Conservation (phyloP, 1,140 invertebrate species). For the Macrotrachela quadricornifera region DNA sequence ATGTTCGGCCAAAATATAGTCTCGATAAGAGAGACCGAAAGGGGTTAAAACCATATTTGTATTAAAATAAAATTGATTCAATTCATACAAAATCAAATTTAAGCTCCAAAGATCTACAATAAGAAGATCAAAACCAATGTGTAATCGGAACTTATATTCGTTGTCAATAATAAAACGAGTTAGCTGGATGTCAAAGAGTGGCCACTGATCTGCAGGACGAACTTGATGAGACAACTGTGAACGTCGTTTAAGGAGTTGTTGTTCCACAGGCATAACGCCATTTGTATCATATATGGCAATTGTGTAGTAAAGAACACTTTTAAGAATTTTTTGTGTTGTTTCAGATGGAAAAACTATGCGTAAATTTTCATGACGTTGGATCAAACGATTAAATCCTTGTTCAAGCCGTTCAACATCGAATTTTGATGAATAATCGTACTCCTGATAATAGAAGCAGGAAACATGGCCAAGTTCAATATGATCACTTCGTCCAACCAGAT, state of each 20-base stretch:
- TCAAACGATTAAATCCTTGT: not conserved
- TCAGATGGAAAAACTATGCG: not conserved
- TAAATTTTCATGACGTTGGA: not conserved
- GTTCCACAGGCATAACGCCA: not conserved
- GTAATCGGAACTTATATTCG: not conserved
- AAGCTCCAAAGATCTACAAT: not conserved
- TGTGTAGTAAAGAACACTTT: not conserved
- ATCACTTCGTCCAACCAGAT: not conserved
- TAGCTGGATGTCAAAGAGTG: not conserved
- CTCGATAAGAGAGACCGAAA: not conserved
- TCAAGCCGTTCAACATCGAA: not conserved
- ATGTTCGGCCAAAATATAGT: not conserved
- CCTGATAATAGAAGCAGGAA: not conserved
- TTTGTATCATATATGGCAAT: not conserved
- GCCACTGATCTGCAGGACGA: not conserved
- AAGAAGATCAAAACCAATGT: not conserved
- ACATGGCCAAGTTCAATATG: not conserved
- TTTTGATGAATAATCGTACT: not conserved
- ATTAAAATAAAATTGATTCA: not conserved
- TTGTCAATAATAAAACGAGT: not conserved
- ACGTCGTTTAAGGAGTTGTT: not conserved
- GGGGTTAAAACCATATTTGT: not conserved
- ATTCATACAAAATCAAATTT: not conserved
- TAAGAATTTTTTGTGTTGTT: not conserved
- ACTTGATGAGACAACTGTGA: not conserved